A percentile compares a stretch with the other conserved stretches of the same genome.
These are phyloP conservation scores for Hydrotaea diabolus DNA, from an alignment of 2,888 invertebrate species.

Conservation along the genomic window DNA sequence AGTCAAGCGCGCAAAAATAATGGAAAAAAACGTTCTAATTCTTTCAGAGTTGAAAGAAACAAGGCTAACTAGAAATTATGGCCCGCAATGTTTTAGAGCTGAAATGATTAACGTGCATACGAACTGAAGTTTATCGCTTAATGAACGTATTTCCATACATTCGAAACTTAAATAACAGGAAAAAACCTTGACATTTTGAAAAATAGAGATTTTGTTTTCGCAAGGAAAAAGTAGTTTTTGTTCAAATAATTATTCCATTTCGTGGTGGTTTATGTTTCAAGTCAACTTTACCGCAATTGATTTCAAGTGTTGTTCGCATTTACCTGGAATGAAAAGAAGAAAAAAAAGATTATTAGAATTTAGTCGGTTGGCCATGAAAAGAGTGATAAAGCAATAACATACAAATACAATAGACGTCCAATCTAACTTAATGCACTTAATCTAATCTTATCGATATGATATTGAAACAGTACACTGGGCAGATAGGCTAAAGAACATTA, in stretches of 20 bases:
- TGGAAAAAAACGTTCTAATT: background rate
- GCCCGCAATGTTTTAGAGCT: background rate
- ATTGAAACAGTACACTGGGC: too few relatives aligned
- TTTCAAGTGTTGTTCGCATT: slow-evolving; percentile 1
- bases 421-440: background rate
- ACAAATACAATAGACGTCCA: background rate
- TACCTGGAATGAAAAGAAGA: slow-evolving; percentile 55
- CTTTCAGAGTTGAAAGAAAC: background rate
- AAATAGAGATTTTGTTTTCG: background rate
- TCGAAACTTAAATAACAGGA: background rate
- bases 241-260: background rate
- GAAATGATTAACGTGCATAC: background rate
- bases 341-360: slow-evolving; percentile 48
- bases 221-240: background rate
- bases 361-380: slow-evolving; percentile 13
- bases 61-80: background rate
- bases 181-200: slow-evolving; percentile 30
- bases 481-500: too few relatives aligned
- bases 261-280: background rate
- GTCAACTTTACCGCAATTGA: background rate
- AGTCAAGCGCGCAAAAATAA: background rate
- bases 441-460: slow-evolving; percentile 46
- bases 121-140: too few relatives aligned
- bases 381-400: background rate
- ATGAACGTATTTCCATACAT: background rate